Base-by-base conservation (phyloP, 1,140 invertebrate genomes). In the Melitaea cinxia region DNA sequence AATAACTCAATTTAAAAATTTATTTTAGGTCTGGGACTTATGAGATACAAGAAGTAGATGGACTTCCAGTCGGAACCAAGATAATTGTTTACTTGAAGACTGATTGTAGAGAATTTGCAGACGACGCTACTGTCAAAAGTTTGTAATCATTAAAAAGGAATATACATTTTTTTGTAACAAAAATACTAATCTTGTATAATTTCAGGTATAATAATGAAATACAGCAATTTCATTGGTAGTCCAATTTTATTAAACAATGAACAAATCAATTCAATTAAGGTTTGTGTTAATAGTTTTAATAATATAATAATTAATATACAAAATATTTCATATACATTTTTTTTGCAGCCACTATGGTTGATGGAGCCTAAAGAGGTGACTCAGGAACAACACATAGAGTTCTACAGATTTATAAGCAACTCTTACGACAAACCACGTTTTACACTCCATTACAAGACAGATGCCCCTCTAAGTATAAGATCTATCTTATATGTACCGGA, bases 221-320 rank as follows among this genome's bases (percentile, higher is more conserved):
- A 99, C 91, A 99, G 98, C 82, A 99, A 99, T 86, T 99, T 99
- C 88, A 96, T 99, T 47, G 96, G 97, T 4, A 96, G 95, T 79
- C 97, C 98, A 0, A 98, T 99, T 77, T 95, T 94, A 77, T 86
- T 99, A 1, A 99, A 99, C 92, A 96, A 96, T 30, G 95, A 96
- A 77, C 94, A 94, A 88, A 93, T 94, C 0, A 99, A 98, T 86
- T 94, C 94, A 28, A 94, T 98, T 28, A 95, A 96, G 94, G 95
- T 95, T 85, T 75, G 66, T 73, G 17, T 52, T 21, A 26, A 61
- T 33, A 54, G 47, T 35, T 19, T 17, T 49, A 66, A 19, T 30
- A 14, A 35, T 54, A 15, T 47, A 54, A 21, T 30, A 1, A 19
- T 28, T 30, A 52, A 1, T 4, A 30, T 39, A 23, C 30, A 21